Percentiles rank a stretch among this genome's conserved stretches.
These are phyloP conservation scores for Salvator merianae DNA, from an alignment of 2,113 vertebrate species.

Conservation along the genomic window DNA sequence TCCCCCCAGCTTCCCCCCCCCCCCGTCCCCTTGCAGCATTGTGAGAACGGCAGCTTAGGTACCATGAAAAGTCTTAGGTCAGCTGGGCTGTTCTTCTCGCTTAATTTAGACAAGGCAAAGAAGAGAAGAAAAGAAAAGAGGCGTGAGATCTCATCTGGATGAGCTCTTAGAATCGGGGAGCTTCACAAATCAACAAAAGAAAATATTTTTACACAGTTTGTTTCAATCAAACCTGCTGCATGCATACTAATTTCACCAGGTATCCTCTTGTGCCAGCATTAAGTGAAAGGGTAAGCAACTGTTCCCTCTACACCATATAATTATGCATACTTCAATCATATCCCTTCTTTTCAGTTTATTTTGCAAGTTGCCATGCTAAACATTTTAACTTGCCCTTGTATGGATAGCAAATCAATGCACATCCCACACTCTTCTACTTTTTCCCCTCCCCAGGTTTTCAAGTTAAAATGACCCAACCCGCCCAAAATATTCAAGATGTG, in stretches of 20 bases:
- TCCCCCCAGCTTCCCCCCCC: background rate
- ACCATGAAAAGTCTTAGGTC: no score
- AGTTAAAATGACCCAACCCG: background rate
- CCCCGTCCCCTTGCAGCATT: background rate
- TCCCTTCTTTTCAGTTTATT: conserved; percentile 19
- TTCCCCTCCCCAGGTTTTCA: background rate
- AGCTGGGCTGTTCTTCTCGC: background rate
- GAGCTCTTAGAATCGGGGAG: background rate
- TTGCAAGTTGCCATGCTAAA: conserved; percentile 5
- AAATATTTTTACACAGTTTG: conserved; percentile 4
- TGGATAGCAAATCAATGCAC: background rate
- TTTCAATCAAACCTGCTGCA: background rate
- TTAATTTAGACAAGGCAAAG: background rate
- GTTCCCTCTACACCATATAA: conserved; percentile 15
- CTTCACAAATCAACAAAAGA: conserved; percentile 1
- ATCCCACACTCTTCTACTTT: background rate
- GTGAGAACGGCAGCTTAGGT: background rate
- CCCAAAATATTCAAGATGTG: background rate
- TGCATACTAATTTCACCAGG: conserved; percentile 18
- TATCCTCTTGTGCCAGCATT: conserved; percentile 9
- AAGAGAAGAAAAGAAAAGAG: background rate
- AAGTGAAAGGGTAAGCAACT: conserved; percentile 19
- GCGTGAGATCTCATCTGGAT: background rate
- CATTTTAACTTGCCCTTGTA: background rate
- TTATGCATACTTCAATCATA: conserved; percentile 33